Conservation (phyloP, 2,797 vertebrate species). For the Danio albolineatus region DNA sequence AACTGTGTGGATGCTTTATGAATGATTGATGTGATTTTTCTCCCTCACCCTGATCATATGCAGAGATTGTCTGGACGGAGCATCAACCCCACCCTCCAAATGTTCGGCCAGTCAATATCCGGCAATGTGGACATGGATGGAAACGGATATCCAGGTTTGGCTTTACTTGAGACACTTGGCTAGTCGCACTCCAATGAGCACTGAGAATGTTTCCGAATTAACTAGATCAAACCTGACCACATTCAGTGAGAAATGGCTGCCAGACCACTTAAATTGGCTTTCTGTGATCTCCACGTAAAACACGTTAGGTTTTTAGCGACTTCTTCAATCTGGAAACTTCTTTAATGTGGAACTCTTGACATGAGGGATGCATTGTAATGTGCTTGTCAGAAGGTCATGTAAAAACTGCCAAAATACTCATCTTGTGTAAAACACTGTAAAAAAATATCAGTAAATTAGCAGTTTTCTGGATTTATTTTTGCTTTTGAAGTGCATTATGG, state of each 20-base stretch:
- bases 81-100: constrained; percentile 85
- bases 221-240: constrained; percentile 27
- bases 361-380: neutral
- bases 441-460: too few species aligned
- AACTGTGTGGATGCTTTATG: constrained; percentile 9
- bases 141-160: constrained; percentile 93
- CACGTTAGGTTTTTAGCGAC: neutral
- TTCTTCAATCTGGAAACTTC: neutral
- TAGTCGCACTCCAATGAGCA: constrained; percentile 8
- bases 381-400: neutral
- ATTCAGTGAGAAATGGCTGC: constrained; percentile 28
- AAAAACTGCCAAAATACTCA: neutral
- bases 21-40: constrained; percentile 48
- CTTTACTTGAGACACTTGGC: constrained; percentile 26
- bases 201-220: constrained; percentile 31
- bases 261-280: constrained; percentile 24
- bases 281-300: constrained; percentile 3
- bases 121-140: constrained; percentile 96
- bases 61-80: constrained; percentile 90
- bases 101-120: constrained; percentile 98
- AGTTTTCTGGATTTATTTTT: too few species aligned
- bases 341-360: neutral
- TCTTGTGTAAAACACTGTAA: neutral
- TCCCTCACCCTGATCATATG: constrained; percentile 64
- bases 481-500: too few species aligned